Percentiles rank a stretch among this genome's conserved stretches.
Evolutionary conservation across 1,140 invertebrate species (phyloP).

Genomic region (Arctopsyche grandis): DNA sequence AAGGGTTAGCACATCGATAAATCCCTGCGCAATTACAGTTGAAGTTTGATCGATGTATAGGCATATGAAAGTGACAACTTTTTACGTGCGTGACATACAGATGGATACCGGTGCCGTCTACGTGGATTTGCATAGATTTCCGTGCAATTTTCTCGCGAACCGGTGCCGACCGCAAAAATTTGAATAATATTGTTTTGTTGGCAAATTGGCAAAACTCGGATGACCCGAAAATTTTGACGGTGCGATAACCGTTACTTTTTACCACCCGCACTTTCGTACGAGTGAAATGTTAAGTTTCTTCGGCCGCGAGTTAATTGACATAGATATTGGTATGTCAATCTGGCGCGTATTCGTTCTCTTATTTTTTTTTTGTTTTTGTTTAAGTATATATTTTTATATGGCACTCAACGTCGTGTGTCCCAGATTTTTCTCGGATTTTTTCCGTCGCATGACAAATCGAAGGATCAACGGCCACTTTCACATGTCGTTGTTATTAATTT

Average conservation of each 20-base stretch:
- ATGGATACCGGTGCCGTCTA: too few species aligned
- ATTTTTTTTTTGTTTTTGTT: slow-evolving; percentile 9
- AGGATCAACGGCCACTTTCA: slow-evolving; percentile 36
- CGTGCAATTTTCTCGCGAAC: too few species aligned
- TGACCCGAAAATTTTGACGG: neutral
- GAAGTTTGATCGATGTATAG: neutral
- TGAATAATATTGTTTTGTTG: neutral
- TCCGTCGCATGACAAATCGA: slow-evolving; percentile 25
- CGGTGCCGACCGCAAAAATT: neutral
- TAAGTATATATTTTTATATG: neutral
- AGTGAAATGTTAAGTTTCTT: slow-evolving; percentile 30
- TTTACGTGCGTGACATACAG: slow-evolving; percentile 12
- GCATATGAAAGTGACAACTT: slow-evolving; percentile 13
- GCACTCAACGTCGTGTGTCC: slow-evolving; percentile 6
- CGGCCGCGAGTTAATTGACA: slow-evolving; percentile 37
- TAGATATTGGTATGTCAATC: slow-evolving; percentile 39
- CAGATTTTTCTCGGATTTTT: slow-evolving; percentile 30
- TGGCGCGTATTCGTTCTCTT: slow-evolving; percentile 28
- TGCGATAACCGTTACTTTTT: slow-evolving; percentile 14
- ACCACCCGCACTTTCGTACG: slow-evolving; percentile 21
- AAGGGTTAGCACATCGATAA: too few species aligned
- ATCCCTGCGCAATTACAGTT: too few species aligned
- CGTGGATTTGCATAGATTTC: neutral
- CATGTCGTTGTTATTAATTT: slow-evolving; percentile 1
- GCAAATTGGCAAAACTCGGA: neutral